Percentiles rank a stretch among this genome's conserved stretches.
Evolutionary conservation across 2,113 vertebrate species (phyloP).

Genomic region (Melanerpes aurifrons): DNA sequence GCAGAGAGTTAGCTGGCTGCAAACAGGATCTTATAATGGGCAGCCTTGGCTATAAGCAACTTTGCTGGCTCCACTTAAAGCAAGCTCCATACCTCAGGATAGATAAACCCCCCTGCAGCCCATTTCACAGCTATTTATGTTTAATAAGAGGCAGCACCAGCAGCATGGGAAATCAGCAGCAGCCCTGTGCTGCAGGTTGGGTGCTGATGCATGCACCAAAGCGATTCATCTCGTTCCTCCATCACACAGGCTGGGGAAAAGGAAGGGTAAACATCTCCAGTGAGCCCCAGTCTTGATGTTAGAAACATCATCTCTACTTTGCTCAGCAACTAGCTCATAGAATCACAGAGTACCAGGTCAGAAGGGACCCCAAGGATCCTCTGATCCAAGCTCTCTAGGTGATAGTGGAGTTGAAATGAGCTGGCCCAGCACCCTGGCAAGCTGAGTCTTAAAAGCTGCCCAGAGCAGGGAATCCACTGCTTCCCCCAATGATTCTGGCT

Average conservation of each 20-base stretch:
- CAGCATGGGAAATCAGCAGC: slow-evolving; percentile 25
- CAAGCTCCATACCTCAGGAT: not conserved
- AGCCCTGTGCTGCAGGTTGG: not conserved
- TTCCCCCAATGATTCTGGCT: too few species aligned
- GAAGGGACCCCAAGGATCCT: too few species aligned
- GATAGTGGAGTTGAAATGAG: too few species aligned
- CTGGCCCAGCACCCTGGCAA: too few species aligned
- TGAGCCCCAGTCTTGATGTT: not conserved
- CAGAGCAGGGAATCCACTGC: too few species aligned
- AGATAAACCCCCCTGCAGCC: not conserved
- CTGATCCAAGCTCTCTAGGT: too few species aligned
- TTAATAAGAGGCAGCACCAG: slow-evolving; percentile 40
- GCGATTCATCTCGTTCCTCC: not conserved
- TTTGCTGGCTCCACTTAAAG: slow-evolving; percentile 12
- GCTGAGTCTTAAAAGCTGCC: too few species aligned
- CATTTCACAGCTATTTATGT: slow-evolving; percentile 37
- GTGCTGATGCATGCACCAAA: not conserved
- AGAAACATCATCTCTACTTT: not conserved
- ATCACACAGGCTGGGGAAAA: too few species aligned
- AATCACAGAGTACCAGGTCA: too few species aligned
- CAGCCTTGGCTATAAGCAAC: slow-evolving; percentile 26
- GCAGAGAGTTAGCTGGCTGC: slow-evolving; percentile 39
- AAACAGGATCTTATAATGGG: slow-evolving; percentile 27
- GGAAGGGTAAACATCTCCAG: not conserved
- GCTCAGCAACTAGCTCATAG: not conserved